Conservation (phyloP, 2,113 vertebrate species). For the Puntigrus tetrazona region DNA sequence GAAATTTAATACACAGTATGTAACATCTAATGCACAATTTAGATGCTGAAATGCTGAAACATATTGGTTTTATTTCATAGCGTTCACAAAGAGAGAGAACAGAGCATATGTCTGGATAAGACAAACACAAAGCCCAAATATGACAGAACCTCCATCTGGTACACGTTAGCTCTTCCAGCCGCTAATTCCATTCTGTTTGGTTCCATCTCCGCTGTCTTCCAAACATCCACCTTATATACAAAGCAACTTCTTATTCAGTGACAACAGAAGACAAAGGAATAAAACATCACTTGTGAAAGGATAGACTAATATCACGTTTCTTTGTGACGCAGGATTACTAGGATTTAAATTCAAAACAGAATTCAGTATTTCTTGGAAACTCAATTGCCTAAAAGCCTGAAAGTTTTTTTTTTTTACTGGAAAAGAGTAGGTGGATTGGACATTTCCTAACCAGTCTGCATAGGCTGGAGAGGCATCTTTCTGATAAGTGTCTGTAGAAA, state of each 20-base stretch:
- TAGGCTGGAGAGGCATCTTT: conserved; percentile 13
- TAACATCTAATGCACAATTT: not conserved
- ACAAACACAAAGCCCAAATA: conserved; percentile 32
- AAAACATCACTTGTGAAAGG: not conserved
- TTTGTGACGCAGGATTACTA: not conserved
- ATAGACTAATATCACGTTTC: not conserved
- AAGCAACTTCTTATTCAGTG: not conserved
- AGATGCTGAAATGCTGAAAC: conserved; percentile 1
- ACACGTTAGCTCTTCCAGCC: conserved; percentile 40
- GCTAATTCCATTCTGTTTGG: conserved; percentile 48
- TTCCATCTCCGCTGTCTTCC: conserved; percentile 10
- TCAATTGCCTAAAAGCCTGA: conserved; percentile 9
- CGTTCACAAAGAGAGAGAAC: not conserved
- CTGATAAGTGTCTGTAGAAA: conserved; percentile 3
- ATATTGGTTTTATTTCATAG: not conserved
- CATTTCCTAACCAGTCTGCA: conserved; percentile 50
- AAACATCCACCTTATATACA: conserved; percentile 29
- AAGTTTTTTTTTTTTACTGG: not conserved
- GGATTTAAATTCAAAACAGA: not conserved
- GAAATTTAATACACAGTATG: not conserved
- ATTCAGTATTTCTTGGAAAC: conserved; percentile 31
- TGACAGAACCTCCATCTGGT: conserved; percentile 51
- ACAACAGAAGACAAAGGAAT: not conserved
- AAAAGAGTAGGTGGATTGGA: conserved; percentile 22
- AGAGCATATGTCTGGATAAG: conserved; percentile 28